Evolutionary conservation across 2,113 vertebrate genomes (phyloP).

Genomic region (Circaetus gallicus): DNA sequence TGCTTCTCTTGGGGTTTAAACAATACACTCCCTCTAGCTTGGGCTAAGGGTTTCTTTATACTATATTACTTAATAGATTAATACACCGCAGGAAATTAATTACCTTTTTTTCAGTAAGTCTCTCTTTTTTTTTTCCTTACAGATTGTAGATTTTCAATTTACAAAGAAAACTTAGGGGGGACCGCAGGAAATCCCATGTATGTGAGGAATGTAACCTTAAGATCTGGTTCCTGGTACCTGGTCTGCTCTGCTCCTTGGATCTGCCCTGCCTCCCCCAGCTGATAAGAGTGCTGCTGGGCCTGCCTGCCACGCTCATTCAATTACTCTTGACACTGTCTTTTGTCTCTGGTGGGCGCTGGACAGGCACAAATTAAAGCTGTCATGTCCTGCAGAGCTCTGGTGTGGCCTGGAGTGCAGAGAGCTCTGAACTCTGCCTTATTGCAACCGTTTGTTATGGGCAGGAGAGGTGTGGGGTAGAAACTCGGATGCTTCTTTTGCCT

Average conservation of each 20-base stretch:
- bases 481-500: neutral
- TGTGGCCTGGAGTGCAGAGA: neutral
- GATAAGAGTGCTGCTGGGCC: conserved; percentile 45
- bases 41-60: neutral
- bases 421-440: conserved; percentile 19
- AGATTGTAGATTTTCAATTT: neutral
- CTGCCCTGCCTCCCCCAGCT: conserved; percentile 28
- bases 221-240: conserved; percentile 68
- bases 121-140: neutral
- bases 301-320: neutral
- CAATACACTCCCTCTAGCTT: neutral
- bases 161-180: conserved; percentile 6
- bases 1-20: conserved; percentile 27
- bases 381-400: neutral
- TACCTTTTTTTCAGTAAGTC: neutral
- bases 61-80: neutral
- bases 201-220: conserved; percentile 74
- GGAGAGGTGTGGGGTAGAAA: neutral
- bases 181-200: conserved; percentile 56
- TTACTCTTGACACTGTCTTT: conserved; percentile 9
- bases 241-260: conserved; percentile 28
- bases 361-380: conserved; percentile 25
- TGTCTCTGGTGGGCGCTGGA: neutral
- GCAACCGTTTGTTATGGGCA: neutral
- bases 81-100: conserved; percentile 10